Conservation (phyloP, 1,140 invertebrate genomes). For the Acarapis woodi region DNA sequence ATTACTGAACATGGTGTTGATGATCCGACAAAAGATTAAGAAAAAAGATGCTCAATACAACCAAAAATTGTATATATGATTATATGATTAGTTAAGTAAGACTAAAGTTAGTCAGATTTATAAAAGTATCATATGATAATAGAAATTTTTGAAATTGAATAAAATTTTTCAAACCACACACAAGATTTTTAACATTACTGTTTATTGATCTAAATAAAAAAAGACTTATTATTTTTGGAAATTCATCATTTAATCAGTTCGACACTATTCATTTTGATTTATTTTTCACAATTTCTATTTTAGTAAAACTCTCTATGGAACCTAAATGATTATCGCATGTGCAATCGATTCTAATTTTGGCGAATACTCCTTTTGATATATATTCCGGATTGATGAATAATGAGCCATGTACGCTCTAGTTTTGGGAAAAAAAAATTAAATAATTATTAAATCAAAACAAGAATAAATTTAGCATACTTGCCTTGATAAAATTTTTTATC, state of each 20-base stretch:
- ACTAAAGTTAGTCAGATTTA: too few relatives aligned
- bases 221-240: too few relatives aligned
- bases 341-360: slow-evolving; percentile 16
- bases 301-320: slow-evolving; percentile 3
- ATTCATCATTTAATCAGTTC: too few relatives aligned
- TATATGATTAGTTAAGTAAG: too few relatives aligned
- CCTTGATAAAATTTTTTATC: slow-evolving; percentile 48
- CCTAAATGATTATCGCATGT: background rate
- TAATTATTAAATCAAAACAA: slow-evolving; percentile 7
- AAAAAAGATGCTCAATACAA: background rate
- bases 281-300: slow-evolving; percentile 7
- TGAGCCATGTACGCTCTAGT: slow-evolving; percentile 36
- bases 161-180: too few relatives aligned
- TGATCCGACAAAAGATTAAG: slow-evolving; percentile 48
- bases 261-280: too few relatives aligned
- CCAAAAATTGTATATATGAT: background rate
- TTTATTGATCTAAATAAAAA: too few relatives aligned
- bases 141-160: too few relatives aligned
- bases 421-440: slow-evolving; percentile 13
- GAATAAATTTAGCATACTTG: slow-evolving; percentile 16
- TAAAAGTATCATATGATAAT: too few relatives aligned
- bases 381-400: slow-evolving; percentile 55
- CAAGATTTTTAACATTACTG: too few relatives aligned
- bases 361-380: slow-evolving; percentile 35
- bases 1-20: slow-evolving; percentile 83